Evolutionary conservation across 2,888 invertebrate genomes (phyloP), one percentile per base, ranked within the genome.

Genomic region (Drosophila paramelanica): DNA sequence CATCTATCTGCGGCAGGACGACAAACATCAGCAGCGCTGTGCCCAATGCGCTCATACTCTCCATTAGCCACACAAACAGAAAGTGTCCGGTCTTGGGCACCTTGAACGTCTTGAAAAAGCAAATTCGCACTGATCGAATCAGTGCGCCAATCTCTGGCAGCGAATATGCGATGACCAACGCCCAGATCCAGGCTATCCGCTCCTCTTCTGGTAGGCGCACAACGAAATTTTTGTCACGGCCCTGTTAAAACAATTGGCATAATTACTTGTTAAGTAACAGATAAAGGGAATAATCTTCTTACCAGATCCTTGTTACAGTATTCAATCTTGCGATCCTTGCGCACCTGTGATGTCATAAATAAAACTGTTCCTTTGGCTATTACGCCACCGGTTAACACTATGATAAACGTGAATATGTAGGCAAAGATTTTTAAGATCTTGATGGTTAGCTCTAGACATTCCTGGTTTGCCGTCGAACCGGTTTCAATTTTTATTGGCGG

Each of bases 101-200:
- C 92, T 95, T 96, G 90, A 96, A 97, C 0, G 97, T 96, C 91
- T 98, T 98, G 94, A 98, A 98, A 91, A 97, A 95, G 91, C 97
- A 97, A 91, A 98, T 98, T 88, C 98, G 95, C 55, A 95, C 93
- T 27, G 98, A 95, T 60, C 98, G 94, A 84, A 98, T 96, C 72
- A 98, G 93, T 2, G 97, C 95, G 57, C 98, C 97, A 64, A 97
- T 93, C 93, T 98, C 98, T 0, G 98, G 98, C 53, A 98, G 95
- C 39, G 96, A 94, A 90, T 97, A 97, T 3, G 96, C 97, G 76
- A 98, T 96, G 57, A 98, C 93, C 53, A 98, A 92, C 67, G 97
- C 96, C 98, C 98, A 98, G 92, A 97, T 96, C 98, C 98, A 98
- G 49, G 96, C 97, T 73, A 98, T 96, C 58, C 97, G 94, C 92